A percentile compares a stretch with the other conserved stretches of the same genome.
These are phyloP conservation scores for Crotalus viridis DNA, from an alignment of 2,113 vertebrate species.

Conservation along the genomic window DNA sequence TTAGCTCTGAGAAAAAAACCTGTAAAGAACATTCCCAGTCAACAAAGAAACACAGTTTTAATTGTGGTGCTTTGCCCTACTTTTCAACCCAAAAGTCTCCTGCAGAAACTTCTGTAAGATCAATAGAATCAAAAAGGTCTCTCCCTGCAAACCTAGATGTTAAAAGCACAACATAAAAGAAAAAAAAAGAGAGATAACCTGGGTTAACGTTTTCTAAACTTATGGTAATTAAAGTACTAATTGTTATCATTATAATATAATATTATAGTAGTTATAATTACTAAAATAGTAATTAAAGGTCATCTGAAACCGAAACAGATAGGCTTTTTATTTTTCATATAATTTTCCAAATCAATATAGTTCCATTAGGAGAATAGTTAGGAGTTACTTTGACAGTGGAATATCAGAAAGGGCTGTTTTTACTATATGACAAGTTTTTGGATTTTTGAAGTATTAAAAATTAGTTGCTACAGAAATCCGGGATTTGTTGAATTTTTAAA, in stretches of 20 bases:
- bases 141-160: too few relatives aligned
- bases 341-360: neutral
- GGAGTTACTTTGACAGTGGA: neutral
- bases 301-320: neutral
- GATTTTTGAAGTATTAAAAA: neutral
- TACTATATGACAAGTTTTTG: neutral
- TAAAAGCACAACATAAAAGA: neutral
- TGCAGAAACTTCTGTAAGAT: neutral
- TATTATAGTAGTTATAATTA: neutral
- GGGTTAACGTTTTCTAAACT: neutral
- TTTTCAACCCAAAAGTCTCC: neutral
- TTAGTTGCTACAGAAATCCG: neutral
- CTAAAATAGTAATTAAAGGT: neutral
- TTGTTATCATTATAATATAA: neutral
- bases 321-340: neutral
- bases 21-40: slow-evolving; percentile 42
- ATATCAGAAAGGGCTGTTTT: neutral
- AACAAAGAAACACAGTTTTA: neutral
- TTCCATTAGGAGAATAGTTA: neutral
- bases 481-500: neutral
- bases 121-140: neutral
- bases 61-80: neutral
- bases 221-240: neutral
- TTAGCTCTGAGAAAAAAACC: slow-evolving; percentile 81
- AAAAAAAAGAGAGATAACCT: too few relatives aligned